Evolutionary conservation across 2,113 vertebrate species (phyloP).

Genomic region (Brachyhypopomus gauderio): DNA sequence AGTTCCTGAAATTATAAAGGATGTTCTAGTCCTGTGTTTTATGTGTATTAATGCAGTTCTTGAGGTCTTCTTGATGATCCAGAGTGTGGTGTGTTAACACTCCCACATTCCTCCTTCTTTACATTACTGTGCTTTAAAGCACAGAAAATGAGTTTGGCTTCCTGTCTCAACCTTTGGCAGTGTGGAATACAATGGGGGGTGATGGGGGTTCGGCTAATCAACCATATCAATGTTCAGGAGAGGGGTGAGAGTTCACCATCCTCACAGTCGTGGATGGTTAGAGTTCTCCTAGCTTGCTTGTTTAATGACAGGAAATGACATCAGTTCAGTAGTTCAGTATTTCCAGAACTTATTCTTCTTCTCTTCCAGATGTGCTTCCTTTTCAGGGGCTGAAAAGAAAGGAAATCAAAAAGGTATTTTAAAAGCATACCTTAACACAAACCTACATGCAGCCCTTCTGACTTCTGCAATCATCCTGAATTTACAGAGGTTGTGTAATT

Average conservation of each 20-base stretch:
- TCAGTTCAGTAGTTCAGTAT: constrained; percentile 56
- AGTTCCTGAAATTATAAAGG: not conserved
- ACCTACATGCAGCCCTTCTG: not conserved
- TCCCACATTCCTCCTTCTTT: constrained; percentile 17
- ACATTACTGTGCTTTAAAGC: constrained; percentile 27
- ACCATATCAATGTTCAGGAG: constrained; percentile 28
- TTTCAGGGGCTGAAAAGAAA: constrained; percentile 56
- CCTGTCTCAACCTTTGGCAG: constrained; percentile 40
- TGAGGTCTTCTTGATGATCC: constrained; percentile 19
- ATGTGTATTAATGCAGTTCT: constrained; percentile 5
- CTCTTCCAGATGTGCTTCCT: constrained; percentile 53
- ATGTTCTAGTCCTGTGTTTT: not conserved
- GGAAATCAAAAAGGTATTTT: constrained; percentile 8
- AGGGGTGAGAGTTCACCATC: not conserved
- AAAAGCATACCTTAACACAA: not conserved
- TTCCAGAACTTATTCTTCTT: constrained; percentile 55
- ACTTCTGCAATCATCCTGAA: not conserved
- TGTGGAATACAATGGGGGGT: not conserved
- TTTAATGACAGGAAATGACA: constrained; percentile 55
- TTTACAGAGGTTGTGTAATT: too few relatives aligned
- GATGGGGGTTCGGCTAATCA: not conserved
- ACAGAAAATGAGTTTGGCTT: constrained; percentile 24
- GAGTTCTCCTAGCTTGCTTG: constrained; percentile 42
- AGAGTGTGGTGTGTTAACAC: not conserved
- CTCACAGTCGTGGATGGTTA: constrained; percentile 40